Base-by-base conservation (phyloP, 2,113 vertebrate species). In the Malurus melanocephalus region DNA sequence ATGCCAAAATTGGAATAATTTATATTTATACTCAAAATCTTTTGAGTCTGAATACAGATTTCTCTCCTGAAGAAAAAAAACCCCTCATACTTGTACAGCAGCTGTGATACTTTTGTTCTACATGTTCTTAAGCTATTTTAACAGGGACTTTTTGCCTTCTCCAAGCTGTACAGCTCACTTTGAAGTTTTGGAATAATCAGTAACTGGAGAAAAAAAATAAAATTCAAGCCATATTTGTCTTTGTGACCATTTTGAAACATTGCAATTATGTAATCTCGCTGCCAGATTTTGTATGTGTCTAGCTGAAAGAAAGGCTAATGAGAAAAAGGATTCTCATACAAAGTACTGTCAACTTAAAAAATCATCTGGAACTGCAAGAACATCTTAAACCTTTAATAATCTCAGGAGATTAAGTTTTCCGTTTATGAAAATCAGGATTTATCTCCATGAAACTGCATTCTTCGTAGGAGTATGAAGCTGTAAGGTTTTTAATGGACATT, bases 321-420 rank as follows among this genome's bases (percentile, higher is more conserved):
- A 92, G 81, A 85, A 84, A 75, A 73, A 87, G 13, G 53, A 72
- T 75, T 79, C 67, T 81, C 67, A 61, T 90, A 78, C 95, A 95
- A 95, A 89, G 55, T 66, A 57, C 71, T 79, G 91, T 93, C 91
- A 92, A 90, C 53, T 87, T 67, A 68, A 90, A 88, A 90, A 90
- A 71, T 71, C 27, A 84, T 75, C 80, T 87, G 66, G 65, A 89
- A 89, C 43, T 69, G 81, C 67, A 87, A 55, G 33, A 92, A 88
- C 38, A 79, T 85, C 91, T 90, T 79, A 88, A 95, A 85, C 38
- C 84, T 82, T 84, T n/a, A 55, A 76, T 76, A 90, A 93, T 76
- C 84, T 69, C 73, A 33, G 42, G 26, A 79, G 71, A 90, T 82
- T 65, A 90, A 51, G n/a, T 87, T 86, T 74, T 67, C 59, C 0